These are phyloP conservation scores for Eulemur mongoz DNA, from an alignment of 2,797 vertebrate genomes.

Conservation along the genomic window DNA sequence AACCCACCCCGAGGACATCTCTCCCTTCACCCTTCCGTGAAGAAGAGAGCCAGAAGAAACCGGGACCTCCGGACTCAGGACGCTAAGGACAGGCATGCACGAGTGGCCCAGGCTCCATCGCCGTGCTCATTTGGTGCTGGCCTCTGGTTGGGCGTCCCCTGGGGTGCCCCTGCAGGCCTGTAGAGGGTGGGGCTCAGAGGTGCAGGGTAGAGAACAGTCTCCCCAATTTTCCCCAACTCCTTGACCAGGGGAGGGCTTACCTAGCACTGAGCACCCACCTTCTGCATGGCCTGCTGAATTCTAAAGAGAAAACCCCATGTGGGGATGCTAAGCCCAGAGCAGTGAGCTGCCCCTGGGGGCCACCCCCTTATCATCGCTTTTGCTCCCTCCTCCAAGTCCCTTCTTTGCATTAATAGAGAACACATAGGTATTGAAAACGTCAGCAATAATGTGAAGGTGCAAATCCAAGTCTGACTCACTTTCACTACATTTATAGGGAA, in stretches of 20 bases:
- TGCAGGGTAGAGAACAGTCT: background rate
- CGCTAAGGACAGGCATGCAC: rapidly evolving
- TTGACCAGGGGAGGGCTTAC: background rate
- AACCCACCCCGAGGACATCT: background rate
- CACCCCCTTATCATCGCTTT: rapidly evolving
- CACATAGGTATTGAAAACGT: rapidly evolving
- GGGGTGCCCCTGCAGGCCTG: background rate
- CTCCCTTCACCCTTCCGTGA: background rate
- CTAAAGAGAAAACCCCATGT: background rate
- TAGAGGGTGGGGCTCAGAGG: background rate
- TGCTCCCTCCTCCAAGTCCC: too few species aligned
- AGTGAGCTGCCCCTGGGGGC: background rate
- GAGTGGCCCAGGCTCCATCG: too few species aligned
- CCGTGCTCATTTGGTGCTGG: background rate
- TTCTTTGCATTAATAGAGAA: background rate
- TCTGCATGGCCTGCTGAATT: background rate
- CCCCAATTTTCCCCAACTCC: rapidly evolving
- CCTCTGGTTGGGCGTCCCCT: background rate
- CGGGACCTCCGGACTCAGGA: rapidly evolving
- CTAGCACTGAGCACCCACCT: background rate
- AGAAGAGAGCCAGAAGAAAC: background rate
- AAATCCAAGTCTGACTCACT: background rate
- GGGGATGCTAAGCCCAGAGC: background rate
- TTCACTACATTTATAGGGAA: background rate
- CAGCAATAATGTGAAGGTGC: background rate